Conservation (phyloP, 1,140 invertebrate genomes). For the Harpegnathos saltator region DNA sequence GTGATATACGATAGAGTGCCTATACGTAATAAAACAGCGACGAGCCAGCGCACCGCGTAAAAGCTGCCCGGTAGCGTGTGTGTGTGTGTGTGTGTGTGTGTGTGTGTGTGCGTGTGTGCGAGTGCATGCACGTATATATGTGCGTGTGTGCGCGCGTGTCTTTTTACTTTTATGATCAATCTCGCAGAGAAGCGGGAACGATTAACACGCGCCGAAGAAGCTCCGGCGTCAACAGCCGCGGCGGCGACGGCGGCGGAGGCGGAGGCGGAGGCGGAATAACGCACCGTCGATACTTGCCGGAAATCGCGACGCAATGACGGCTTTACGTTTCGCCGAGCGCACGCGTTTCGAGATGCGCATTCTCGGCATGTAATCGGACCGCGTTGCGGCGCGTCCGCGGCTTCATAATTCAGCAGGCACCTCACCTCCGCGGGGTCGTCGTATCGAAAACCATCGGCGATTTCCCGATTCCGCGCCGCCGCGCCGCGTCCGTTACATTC, state of each 20-base stretch:
- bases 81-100: background rate
- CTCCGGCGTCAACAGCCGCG: background rate
- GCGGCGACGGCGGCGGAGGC: no score
- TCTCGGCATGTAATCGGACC: conserved; percentile 22
- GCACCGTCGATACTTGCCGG: conserved; percentile 38
- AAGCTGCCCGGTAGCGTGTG: conserved; percentile 8
- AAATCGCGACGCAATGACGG: conserved; percentile 36
- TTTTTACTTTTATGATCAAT: conserved; percentile 41
- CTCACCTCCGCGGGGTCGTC: background rate
- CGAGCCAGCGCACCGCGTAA: conserved; percentile 21
- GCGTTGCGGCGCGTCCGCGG: conserved; percentile 22
- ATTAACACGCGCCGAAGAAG: conserved; percentile 35
- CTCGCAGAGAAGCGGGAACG: conserved; percentile 25
- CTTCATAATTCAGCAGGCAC: conserved; percentile 54
- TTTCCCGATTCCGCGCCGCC: conserved; percentile 53
- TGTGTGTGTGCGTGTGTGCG: background rate
- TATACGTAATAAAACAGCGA: conserved; percentile 43
- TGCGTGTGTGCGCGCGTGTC: background rate
- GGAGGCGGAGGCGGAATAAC: no score
- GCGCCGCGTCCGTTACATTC: conserved; percentile 62
- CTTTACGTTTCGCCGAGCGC: conserved; percentile 29
- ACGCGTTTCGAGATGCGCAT: conserved; percentile 21
- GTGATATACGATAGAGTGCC: conserved; percentile 51
- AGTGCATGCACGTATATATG: background rate
- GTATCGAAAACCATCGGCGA: conserved; percentile 55